Evolutionary conservation across 2,113 vertebrate genomes (phyloP).

Genomic region (Leptosomus discolor): DNA sequence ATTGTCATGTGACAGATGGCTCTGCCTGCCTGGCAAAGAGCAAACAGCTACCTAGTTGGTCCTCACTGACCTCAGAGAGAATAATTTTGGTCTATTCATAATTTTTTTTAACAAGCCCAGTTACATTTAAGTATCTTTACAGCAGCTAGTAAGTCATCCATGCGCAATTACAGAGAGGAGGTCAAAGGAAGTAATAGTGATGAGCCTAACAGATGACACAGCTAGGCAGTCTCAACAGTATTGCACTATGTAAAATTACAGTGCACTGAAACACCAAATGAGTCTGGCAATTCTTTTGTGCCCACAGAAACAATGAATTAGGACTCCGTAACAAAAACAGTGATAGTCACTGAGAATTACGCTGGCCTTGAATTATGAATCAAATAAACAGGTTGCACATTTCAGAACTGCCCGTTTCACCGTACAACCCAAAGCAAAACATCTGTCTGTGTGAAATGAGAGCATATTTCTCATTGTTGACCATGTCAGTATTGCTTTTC

Average conservation of each 20-base stretch:
- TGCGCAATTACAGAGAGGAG: conserved; percentile 14
- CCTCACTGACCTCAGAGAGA: neutral
- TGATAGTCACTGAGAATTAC: neutral
- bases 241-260: conserved; percentile 27
- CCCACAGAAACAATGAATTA: conserved; percentile 30
- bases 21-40: neutral
- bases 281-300: neutral
- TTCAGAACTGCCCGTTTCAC: neutral
- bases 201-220: conserved; percentile 34
- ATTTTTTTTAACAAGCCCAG: neutral
- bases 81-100: neutral
- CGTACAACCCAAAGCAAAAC: neutral
- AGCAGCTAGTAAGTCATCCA: conserved; percentile 11
- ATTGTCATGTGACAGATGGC: conserved; percentile 19
- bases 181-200: conserved; percentile 52
- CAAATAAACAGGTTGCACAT: conserved; percentile 9
- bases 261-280: neutral
- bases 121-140: neutral
- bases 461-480: neutral
- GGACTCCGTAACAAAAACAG: neutral
- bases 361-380: neutral
- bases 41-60: neutral
- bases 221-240: neutral
- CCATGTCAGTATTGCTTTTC: neutral
- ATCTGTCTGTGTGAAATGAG: neutral